A percentile compares a stretch with the other conserved stretches of the same genome.
Evolutionary conservation across 2,888 invertebrate genomes (phyloP).

Genomic region (Proisotoma minuta): DNA sequence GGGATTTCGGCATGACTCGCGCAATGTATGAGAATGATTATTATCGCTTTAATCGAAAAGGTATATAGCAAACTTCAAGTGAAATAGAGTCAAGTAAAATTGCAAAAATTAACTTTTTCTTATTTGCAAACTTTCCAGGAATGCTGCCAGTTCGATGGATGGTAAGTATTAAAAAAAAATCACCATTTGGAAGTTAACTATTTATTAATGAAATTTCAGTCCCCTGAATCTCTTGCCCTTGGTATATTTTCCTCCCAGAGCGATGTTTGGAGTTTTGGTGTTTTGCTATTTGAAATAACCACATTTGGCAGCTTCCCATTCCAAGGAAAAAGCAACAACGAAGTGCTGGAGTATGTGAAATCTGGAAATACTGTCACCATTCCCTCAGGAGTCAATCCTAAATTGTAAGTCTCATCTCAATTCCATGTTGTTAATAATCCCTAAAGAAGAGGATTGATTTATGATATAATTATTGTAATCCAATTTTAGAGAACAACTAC

Average conservation of each 20-base stretch:
- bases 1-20: slow-evolving; percentile 78
- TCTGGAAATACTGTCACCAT: slow-evolving; percentile 67
- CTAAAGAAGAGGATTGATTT: not conserved
- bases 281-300: slow-evolving; percentile 74
- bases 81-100: not conserved
- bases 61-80: slow-evolving; percentile 49
- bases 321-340: slow-evolving; percentile 56
- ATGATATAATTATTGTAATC: not conserved
- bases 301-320: slow-evolving; percentile 89
- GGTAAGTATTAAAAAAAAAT: slow-evolving; percentile 49
- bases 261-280: slow-evolving; percentile 87
- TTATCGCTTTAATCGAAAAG: slow-evolving; percentile 80
- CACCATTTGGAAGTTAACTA: not conserved
- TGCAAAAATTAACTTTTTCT: not conserved
- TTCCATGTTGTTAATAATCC: not conserved
- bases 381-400: slow-evolving; percentile 72
- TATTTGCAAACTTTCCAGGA: slow-evolving; percentile 50
- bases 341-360: slow-evolving; percentile 65
- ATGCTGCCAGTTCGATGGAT: slow-evolving; percentile 89
- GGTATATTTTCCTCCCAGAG: slow-evolving; percentile 81
- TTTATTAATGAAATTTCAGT: slow-evolving; percentile 48
- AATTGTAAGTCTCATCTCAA: slow-evolving; percentile 62
- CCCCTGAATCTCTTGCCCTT: slow-evolving; percentile 76
- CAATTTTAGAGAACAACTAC: slow-evolving; percentile 63
- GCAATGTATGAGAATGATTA: slow-evolving; percentile 86